phyloP scores from a whole-genome alignment of 1,140 invertebrate genomes.

The Pseudobourletiella spinata region DNA sequence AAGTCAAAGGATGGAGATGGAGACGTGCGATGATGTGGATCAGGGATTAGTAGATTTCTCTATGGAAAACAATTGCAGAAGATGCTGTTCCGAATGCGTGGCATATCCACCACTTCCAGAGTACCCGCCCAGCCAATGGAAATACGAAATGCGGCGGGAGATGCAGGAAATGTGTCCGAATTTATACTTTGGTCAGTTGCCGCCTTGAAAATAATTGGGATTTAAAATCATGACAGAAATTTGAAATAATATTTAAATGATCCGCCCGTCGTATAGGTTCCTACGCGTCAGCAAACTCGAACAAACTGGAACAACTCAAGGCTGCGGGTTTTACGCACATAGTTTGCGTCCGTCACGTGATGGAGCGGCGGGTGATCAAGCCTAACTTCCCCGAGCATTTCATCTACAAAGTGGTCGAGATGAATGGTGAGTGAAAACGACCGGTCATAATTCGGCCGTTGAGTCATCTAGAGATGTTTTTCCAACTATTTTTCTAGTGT shows the following conservation, averaged over 20 bases:
- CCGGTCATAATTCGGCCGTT: too few species aligned
- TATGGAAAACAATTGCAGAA: neutral
- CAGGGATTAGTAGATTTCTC: neutral
- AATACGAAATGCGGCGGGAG: constrained; percentile 24
- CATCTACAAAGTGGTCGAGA: constrained; percentile 41
- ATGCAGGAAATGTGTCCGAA: constrained; percentile 59
- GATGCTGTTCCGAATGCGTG: neutral
- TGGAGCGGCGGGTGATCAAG: constrained; percentile 56
- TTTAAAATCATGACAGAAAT: neutral
- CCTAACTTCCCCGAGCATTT: constrained; percentile 58
- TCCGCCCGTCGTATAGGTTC: too few species aligned
- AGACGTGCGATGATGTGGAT: neutral
- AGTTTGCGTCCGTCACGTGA: constrained; percentile 55
- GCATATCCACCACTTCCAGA: constrained; percentile 16
- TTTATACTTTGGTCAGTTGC: constrained; percentile 48
- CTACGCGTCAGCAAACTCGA: constrained; percentile 21
- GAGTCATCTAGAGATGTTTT: too few species aligned
- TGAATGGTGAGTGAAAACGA: constrained; percentile 11
- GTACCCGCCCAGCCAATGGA: constrained; percentile 14
- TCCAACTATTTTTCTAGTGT: too few species aligned
- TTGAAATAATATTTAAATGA: neutral
- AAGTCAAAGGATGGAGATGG: neutral
- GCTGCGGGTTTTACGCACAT: constrained; percentile 55
- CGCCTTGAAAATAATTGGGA: neutral
- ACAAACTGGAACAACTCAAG: constrained; percentile 15